Conservation (phyloP, 1,140 invertebrate species). For the Nasonia longicornis region DNA sequence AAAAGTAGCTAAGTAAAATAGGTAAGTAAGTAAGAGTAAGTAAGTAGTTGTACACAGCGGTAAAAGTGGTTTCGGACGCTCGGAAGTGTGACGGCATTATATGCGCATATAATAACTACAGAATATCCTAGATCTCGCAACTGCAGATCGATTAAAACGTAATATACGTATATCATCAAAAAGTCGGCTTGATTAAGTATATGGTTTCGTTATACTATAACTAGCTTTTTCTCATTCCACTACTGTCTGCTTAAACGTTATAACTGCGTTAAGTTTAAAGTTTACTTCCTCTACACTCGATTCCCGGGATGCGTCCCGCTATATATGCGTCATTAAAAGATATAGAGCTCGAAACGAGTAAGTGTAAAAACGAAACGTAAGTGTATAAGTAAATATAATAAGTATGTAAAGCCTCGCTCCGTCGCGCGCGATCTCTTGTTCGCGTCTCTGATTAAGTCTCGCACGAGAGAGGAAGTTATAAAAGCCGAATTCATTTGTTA, state of each 20-base stretch:
- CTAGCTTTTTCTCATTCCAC: not conserved
- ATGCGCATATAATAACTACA: not conserved
- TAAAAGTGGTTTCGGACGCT: constrained; percentile 48
- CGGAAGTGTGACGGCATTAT: constrained; percentile 44
- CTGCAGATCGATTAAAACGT: constrained; percentile 22
- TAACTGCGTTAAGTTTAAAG: constrained; percentile 27
- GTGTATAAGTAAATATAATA: not conserved
- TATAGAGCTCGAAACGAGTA: constrained; percentile 10
- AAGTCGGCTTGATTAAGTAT: constrained; percentile 33
- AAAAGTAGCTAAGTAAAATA: constrained; percentile 17
- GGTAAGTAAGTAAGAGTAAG: not conserved
- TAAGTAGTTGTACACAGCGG: not conserved
- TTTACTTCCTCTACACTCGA: constrained; percentile 22
- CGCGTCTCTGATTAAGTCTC: not conserved
- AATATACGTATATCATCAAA: constrained; percentile 24
- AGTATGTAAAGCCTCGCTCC: constrained; percentile 15
- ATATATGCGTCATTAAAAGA: not conserved
- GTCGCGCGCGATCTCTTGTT: constrained; percentile 2
- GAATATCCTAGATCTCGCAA: not conserved
- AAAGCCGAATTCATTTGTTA: not conserved
- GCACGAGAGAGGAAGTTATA: not conserved
- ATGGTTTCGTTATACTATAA: not conserved
- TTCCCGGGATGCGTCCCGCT: not conserved
- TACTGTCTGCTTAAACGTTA: constrained; percentile 16
- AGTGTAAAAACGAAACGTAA: not conserved